These are phyloP conservation scores for Epizoanthus illoricatus DNA, from an alignment of 92 coral and sea anemone species.

Conservation along the genomic window DNA sequence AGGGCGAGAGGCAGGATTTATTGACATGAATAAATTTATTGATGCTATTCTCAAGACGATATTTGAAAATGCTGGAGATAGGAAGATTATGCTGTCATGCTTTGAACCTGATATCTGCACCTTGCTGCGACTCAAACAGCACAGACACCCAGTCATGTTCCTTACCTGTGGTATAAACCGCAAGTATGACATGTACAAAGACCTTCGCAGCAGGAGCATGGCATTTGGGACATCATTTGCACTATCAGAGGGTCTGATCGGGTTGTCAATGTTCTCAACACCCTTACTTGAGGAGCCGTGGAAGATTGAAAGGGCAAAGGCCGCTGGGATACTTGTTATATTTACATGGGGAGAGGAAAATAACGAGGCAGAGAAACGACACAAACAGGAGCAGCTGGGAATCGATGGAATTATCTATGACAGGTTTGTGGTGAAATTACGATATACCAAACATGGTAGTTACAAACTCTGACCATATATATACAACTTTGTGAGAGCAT, in stretches of 20 bases:
- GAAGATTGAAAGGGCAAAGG: constrained; percentile 42
- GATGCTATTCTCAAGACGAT: constrained; percentile 53
- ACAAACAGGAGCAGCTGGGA: constrained; percentile 45
- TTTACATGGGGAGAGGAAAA: constrained; percentile 48
- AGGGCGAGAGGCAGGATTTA: constrained; percentile 25
- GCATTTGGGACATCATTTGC: constrained; percentile 50
- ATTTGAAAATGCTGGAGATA: constrained; percentile 54
- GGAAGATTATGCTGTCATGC: constrained; percentile 45
- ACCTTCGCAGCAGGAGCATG: constrained; percentile 50
- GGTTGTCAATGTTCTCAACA: constrained; percentile 47
- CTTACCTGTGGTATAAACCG: constrained; percentile 43
- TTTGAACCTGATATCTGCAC: constrained; percentile 65
- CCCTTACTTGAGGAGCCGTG: constrained; percentile 42
- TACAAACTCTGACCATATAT: not conserved
- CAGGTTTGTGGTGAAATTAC: constrained; percentile 36
- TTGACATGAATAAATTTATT: constrained; percentile 48
- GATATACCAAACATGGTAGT: not conserved
- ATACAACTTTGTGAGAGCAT: not conserved
- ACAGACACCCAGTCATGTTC: constrained; percentile 47
- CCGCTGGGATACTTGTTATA: constrained; percentile 37
- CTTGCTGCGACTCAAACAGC: constrained; percentile 52
- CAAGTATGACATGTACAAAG: constrained; percentile 36
- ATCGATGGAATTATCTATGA: constrained; percentile 47
- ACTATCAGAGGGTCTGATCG: constrained; percentile 48
- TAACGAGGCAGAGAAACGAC: constrained; percentile 40